phyloP scores from a whole-genome alignment of 2,888 invertebrate genomes.

The Amaurobius ferox region DNA sequence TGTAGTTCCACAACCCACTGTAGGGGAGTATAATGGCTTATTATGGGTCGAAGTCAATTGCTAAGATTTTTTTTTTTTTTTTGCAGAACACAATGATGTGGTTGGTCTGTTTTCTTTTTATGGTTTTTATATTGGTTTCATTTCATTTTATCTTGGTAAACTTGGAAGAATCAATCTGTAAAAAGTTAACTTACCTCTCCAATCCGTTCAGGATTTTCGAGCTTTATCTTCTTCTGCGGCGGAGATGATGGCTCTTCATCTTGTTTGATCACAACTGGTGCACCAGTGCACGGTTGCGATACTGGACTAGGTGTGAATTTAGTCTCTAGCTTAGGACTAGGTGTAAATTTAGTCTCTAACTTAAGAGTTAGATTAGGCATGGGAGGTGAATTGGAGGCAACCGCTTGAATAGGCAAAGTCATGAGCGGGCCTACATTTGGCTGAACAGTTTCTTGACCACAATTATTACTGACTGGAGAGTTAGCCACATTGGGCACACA shows the following conservation, averaged over 20 bases:
- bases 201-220: slow-evolving; percentile 50
- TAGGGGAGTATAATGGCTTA: no score
- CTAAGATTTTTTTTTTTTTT: no score
- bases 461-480: slow-evolving; percentile 46
- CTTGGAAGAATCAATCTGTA: no score
- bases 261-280: slow-evolving; percentile 52
- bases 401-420: background rate
- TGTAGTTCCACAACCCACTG: no score
- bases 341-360: slow-evolving; percentile 56
- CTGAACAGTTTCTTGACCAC: background rate
- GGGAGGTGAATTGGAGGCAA: slow-evolving; percentile 43
- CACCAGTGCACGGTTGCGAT: slow-evolving; percentile 29
- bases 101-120: no score
- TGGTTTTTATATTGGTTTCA: no score
- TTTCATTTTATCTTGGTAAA: no score
- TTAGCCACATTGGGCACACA: slow-evolving; percentile 44
- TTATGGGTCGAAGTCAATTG: no score
- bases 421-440: background rate
- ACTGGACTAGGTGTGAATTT: slow-evolving; percentile 59
- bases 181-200: slow-evolving; percentile 36
- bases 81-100: no score
- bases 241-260: slow-evolving; percentile 62
- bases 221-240: slow-evolving; percentile 64
- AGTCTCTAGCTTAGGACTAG: slow-evolving; percentile 66
- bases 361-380: slow-evolving; percentile 73